Base-by-base conservation (phyloP, 1,140 invertebrate species). In the Drosophila teissieri region DNA sequence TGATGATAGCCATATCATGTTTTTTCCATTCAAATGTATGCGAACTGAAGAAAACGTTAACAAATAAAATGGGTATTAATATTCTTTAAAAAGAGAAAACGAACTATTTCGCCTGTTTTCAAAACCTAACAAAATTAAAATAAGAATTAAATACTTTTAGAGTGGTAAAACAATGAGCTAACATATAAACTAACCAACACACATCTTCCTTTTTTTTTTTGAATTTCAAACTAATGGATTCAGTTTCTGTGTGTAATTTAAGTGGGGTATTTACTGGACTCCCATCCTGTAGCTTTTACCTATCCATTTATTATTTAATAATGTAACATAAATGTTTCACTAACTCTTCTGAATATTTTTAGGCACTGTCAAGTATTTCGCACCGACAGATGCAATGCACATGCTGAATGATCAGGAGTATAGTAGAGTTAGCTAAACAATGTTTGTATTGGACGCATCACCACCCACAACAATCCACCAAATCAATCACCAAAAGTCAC, bases 301-400 rank as follows among this genome's bases (percentile, higher is more conserved):
- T 11, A 6, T 42, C 0, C 19, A 58, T 5, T 17, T n/a, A 24
- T 22, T 31, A 39, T 44, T 54, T 40, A 12, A 37, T 15, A 45
- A n/a, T 11, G n/a, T 58, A 15, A 44, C 14, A 11, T 10, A 27
- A 44, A 53, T 53, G 31, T 54, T 44, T 49, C 49, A 77, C 76
- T 86, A 83, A 89, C 68, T 62, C 11, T 83, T 69, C 57, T 48
- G 51, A 74, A 70, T 84, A 78, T 54, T 91, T 91, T 72, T 91
- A 92, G 91, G 84, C 78, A 90, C 88, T 73, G 91, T 91, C 76
- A 93, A 93, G 86, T 95, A 95, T 85, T 93, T 93, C 76, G 93
- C 94, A 85, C 94, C 94, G 58, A 93, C 93, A 70, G 94, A 94
- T 84, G 94, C 94, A 58, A 93, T 94, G 80, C 92, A 94, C 73